phyloP scores from a whole-genome alignment of 2,797 vertebrate genomes.

The Peromyscus attwateri region DNA sequence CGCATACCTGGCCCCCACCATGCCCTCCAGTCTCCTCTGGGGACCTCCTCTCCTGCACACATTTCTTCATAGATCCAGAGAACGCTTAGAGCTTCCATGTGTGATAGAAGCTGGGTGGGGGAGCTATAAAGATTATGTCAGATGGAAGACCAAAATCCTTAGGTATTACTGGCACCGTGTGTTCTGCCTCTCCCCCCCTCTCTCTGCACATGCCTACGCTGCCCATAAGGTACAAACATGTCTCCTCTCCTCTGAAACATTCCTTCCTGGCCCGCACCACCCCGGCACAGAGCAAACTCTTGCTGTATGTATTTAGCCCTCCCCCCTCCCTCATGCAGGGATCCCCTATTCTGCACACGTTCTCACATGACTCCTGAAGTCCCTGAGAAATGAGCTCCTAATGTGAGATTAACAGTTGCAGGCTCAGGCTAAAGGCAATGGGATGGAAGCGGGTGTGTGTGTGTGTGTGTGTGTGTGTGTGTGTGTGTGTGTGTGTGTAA shows the following conservation, averaged over 20 bases:
- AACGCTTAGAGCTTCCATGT: neutral
- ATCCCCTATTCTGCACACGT: neutral
- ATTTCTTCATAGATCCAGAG: neutral
- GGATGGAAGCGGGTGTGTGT: too few relatives aligned
- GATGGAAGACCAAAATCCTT: neutral
- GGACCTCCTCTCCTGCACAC: too few relatives aligned
- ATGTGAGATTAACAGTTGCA: neutral
- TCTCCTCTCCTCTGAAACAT: neutral
- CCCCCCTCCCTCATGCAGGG: neutral
- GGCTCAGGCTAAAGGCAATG: accelerated
- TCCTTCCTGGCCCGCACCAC: accelerated
- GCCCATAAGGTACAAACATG: accelerated
- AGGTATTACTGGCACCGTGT: neutral
- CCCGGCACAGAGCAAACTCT: neutral
- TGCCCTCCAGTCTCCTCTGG: neutral
- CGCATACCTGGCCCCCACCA: neutral
- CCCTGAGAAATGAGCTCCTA: neutral
- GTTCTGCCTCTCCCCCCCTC: accelerated
- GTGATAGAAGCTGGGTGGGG: neutral
- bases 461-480: too few relatives aligned
- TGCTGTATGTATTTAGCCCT: too few relatives aligned
- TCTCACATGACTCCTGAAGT: neutral
- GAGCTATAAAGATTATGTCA: neutral
- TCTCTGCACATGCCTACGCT: accelerated
- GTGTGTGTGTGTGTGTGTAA: too few relatives aligned